Evolutionary conservation across 1,140 invertebrate genomes (phyloP), one percentile per base, ranked within the genome.

Genomic region (Diabrotica virgifera): DNA sequence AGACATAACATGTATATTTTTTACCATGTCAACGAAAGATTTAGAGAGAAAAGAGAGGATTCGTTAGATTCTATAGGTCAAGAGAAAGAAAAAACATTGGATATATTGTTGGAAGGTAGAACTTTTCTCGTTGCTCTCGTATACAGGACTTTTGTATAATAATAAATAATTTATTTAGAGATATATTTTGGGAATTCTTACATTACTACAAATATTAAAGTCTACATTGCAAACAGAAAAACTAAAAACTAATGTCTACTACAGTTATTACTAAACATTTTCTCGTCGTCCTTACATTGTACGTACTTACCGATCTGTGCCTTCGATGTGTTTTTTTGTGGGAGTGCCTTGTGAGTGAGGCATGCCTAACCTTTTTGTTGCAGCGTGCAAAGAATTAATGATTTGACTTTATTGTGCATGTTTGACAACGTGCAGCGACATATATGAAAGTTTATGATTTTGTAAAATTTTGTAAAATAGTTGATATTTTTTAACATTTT

Each of bases 241-340:
- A 53, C 36, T 46, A 62, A 55, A 13, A 13, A 55, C 53, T 55
- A n/a, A 11, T 7, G 36, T 13, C n/a, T 14, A 55, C 53, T 50
- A 50, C 9, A 50, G n/a, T 50, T 10, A 50, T 50, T 10, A 50
- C 46, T 50, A 10, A 50, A 10, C n/a, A 12, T 9, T 10, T 50
- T 50, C 46, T 10, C 9, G 46, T 50, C n/a, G n/a, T 50, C 5
- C 9, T 12, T 10, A 9, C 9, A 50, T 50, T 9, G n/a, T 56
- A 37, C 14, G 57, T 69, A 88, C 87, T 89, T 86, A 89, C 87
- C 81, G 87, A 89, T 81, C 85, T 84, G 81, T 89, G 87, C 71
- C 87, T 85, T 81, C 87, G 84, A 80, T 89, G 87, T 76, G 85
- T 84, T 84, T 87, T 87, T 81, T 79, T 84, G 80, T 77, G 79